phyloP scores from a whole-genome alignment of 2,113 vertebrate species.

The Etia nguti region DNA sequence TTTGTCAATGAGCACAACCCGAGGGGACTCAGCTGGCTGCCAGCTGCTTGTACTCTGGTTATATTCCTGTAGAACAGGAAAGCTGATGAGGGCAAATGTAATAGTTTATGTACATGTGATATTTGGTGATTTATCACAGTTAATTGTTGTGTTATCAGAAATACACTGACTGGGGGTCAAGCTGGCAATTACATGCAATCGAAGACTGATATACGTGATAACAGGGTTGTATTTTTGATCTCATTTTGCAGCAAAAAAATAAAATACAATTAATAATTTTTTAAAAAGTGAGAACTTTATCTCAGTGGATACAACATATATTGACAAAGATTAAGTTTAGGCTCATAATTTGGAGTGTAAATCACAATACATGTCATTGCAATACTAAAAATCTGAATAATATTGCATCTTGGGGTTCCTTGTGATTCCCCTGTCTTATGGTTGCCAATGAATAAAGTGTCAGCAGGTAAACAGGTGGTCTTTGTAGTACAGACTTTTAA shows the following conservation, averaged over 20 bases:
- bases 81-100: not conserved
- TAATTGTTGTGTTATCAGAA: not conserved
- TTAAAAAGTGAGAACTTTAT: accelerated
- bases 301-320: not conserved
- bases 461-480: not conserved
- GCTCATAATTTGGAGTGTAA: not conserved
- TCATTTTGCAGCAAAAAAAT: not conserved
- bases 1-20: not conserved
- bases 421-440: not conserved
- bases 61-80: not conserved
- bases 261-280: not conserved
- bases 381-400: not conserved
- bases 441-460: not conserved
- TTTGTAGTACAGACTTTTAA: not conserved
- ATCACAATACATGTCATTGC: not conserved
- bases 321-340: not conserved
- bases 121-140: not conserved
- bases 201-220: accelerated
- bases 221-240: not conserved
- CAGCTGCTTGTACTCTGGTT: not conserved
- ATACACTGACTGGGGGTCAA: too few species aligned
- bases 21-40: not conserved
- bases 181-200: too few species aligned
- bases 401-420: not conserved
- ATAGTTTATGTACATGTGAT: not conserved